These are phyloP conservation scores for Pollimyrus isidori DNA, from an alignment of 2,113 vertebrate species.

Conservation along the genomic window DNA sequence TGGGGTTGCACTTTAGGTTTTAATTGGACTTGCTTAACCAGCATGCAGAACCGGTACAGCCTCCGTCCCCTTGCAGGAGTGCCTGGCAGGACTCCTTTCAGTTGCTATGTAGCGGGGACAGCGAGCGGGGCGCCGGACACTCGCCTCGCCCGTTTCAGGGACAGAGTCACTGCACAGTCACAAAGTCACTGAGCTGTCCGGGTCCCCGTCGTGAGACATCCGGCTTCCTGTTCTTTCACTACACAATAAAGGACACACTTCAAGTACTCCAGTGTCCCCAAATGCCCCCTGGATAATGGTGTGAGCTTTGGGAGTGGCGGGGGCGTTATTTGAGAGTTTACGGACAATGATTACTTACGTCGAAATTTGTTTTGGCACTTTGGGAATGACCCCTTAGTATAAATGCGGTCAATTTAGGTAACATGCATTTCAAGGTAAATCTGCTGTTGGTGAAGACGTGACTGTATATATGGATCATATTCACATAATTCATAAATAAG, in stretches of 20 bases:
- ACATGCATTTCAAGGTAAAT: background rate
- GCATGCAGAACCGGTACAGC: background rate
- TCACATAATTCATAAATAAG: background rate
- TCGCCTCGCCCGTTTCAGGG: background rate
- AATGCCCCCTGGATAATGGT: background rate
- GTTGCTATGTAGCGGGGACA: background rate
- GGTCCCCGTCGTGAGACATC: background rate
- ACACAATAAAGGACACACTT: background rate
- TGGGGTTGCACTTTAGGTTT: background rate
- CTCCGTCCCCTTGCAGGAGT: background rate
- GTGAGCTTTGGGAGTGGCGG: background rate
- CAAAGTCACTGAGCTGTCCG: background rate
- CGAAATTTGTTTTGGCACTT: background rate
- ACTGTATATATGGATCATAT: background rate
- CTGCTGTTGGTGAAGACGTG: background rate
- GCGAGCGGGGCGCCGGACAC: background rate
- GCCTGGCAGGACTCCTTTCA: background rate
- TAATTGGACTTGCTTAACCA: conserved; percentile 1
- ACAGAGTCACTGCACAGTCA: background rate
- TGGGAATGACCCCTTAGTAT: background rate
- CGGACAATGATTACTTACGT: background rate
- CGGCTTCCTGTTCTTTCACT: background rate
- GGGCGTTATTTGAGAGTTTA: background rate
- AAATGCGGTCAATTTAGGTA: background rate
- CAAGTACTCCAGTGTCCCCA: background rate